Conservation (phyloP, 2,888 invertebrate genomes). For the Galeruca laticollis region DNA sequence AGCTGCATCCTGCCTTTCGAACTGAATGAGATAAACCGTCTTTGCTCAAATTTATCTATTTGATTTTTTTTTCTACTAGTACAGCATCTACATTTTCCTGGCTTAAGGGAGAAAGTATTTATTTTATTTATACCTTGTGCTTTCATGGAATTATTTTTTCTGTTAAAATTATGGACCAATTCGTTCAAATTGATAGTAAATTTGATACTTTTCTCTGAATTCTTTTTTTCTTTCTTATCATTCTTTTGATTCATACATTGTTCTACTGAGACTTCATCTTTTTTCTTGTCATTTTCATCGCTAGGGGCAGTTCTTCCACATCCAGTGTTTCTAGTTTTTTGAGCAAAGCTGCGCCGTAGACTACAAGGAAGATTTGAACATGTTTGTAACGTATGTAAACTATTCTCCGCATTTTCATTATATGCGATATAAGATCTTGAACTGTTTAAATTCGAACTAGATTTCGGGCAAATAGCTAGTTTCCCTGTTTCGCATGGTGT, state of each 20-base stretch:
- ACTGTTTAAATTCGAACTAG: background rate
- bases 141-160: constrained; percentile 19
- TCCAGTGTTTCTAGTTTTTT: constrained; percentile 26
- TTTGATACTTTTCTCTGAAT: constrained; percentile 18
- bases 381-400: constrained; percentile 26
- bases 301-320: constrained; percentile 12
- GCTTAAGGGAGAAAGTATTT: constrained; percentile 36
- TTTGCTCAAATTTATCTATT: constrained; percentile 7
- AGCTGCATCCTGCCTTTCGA: background rate
- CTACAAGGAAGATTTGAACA: constrained; percentile 17
- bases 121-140: constrained; percentile 38
- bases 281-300: constrained; percentile 25
- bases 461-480: background rate
- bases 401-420: background rate
- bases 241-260: constrained; percentile 31
- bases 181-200: constrained; percentile 33
- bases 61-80: constrained; percentile 20
- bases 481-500: background rate
- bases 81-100: constrained; percentile 30
- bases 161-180: constrained; percentile 23
- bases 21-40: background rate
- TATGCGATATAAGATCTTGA: constrained; percentile 4
- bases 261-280: constrained; percentile 35
- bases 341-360: constrained; percentile 34
- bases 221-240: constrained; percentile 17